Percentiles rank a stretch among this genome's conserved stretches.
Conservation (phyloP, 1,140 invertebrate genomes). For the Riptortus pedestris region DNA sequence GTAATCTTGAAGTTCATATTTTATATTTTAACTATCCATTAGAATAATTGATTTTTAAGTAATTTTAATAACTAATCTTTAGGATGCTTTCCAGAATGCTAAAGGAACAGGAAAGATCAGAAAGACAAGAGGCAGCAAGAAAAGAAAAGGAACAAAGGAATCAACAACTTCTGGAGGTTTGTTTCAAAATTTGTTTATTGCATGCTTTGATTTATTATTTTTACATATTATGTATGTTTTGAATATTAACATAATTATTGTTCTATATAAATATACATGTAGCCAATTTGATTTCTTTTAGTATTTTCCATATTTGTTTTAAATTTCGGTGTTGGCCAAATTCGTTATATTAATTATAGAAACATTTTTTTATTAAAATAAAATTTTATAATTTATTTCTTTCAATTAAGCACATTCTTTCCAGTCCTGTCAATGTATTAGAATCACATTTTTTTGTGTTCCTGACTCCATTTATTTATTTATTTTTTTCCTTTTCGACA, state of each 20-base stretch:
- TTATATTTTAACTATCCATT: too few species aligned
- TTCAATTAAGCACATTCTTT: too few species aligned
- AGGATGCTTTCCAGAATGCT: constrained; percentile 51
- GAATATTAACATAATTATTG: constrained; percentile 29
- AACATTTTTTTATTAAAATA: too few species aligned
- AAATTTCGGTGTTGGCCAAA: constrained; percentile 6
- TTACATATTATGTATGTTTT: constrained; percentile 25
- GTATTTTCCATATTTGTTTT: constrained; percentile 24
- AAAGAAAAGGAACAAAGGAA: constrained; percentile 58
- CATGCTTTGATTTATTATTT: constrained; percentile 15
- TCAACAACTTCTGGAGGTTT: constrained; percentile 56
- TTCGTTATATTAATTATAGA: neutral
- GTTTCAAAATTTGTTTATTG: constrained; percentile 21
- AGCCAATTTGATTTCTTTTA: constrained; percentile 22
- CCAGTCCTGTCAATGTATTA: too few species aligned
- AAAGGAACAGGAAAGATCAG: constrained; percentile 65
- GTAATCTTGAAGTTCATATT: too few species aligned
- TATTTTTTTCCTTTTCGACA: too few species aligned
- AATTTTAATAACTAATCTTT: too few species aligned
- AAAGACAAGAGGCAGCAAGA: constrained; percentile 62
- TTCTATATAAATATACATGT: constrained; percentile 32
- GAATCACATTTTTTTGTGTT: too few species aligned
- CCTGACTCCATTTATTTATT: too few species aligned
- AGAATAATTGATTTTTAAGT: too few species aligned
- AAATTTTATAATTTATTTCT: too few species aligned